Conservation (phyloP, 2,113 vertebrate species). For the Suricata suricatta region DNA sequence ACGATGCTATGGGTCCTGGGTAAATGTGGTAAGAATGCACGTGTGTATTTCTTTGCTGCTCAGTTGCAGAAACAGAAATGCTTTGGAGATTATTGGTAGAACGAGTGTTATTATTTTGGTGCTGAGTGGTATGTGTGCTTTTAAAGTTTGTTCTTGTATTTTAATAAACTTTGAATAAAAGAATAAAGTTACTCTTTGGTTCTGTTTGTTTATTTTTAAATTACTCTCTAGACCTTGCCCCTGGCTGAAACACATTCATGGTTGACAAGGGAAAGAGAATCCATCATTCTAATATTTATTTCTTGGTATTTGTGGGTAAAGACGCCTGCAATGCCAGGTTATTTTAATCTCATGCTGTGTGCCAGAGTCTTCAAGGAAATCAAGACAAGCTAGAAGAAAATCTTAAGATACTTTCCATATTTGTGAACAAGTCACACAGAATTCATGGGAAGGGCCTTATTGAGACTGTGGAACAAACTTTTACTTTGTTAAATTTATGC, state of each 20-base stretch:
- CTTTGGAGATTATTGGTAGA: slow-evolving; percentile 84
- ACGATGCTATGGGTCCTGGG: slow-evolving; percentile 19
- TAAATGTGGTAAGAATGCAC: slow-evolving; percentile 78
- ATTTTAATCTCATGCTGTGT: slow-evolving; percentile 69
- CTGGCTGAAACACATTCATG: slow-evolving; percentile 41
- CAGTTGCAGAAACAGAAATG: slow-evolving; percentile 78
- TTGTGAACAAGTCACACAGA: slow-evolving; percentile 61
- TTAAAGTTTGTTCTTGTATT: slow-evolving; percentile 85
- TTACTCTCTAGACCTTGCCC: slow-evolving; percentile 59
- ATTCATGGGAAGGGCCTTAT: slow-evolving; percentile 56
- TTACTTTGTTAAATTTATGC: slow-evolving; percentile 42
- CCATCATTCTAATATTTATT: slow-evolving; percentile 74
- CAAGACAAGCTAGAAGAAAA: slow-evolving; percentile 69
- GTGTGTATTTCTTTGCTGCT: slow-evolving; percentile 82
- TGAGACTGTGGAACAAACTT: slow-evolving; percentile 34
- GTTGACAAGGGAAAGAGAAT: slow-evolving; percentile 72
- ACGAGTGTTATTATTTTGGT: slow-evolving; percentile 85
- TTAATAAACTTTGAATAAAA: slow-evolving; percentile 86
- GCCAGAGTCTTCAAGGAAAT: slow-evolving; percentile 77
- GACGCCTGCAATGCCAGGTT: slow-evolving; percentile 42
- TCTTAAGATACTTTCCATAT: slow-evolving; percentile 66
- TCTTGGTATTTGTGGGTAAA: slow-evolving; percentile 70
- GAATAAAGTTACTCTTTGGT: slow-evolving; percentile 71
- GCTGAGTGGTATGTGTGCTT: slow-evolving; percentile 86
- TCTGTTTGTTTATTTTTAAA: slow-evolving; percentile 74